Evolutionary conservation across 2,113 vertebrate species (phyloP), one percentile per base, ranked within the genome.

Genomic region (Phalacrocorax aristotelis): DNA sequence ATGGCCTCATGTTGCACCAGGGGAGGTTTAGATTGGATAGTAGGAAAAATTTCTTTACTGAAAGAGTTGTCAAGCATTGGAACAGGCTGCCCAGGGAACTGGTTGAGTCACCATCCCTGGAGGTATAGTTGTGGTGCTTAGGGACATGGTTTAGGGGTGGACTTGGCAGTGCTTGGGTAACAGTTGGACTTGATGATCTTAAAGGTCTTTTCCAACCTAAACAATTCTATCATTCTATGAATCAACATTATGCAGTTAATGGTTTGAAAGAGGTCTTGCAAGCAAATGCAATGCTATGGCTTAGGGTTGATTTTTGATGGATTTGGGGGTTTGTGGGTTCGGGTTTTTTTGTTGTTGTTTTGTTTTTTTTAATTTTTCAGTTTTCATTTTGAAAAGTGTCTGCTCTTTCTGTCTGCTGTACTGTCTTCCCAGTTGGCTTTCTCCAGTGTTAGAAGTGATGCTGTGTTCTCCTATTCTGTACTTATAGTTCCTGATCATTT

Each of bases 401-500:
- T 82, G 36, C 79, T 91, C 0, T 0, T 23, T 82, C 81, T 92
- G 46, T 70, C 83, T 95, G 40, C 66, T 3, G 0, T 87, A 26
- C 61, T 2, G 0, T 65, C 94, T 87, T 90, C 66, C 70, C 81
- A 74, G 66, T 38, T 95, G 87, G 78, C 62, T 78, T 95, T 94
- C 77, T 74, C 65, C 52, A 58, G 30, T 72, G 49, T 80, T 89
- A 65, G 87, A 96, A 91, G 57, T 58, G 77, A 64, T 87, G 77
- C 72, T 75, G 25, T 76, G 49, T 83, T 95, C 85, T 94, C 84
- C 65, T 80, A 15, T 89, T 97, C 65, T 75, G 90, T 90, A 75
- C 88, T 90, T 74, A 34, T 42, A 91, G 71, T 86, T 95, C 83
- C 70, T 79, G 65, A 91, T 95, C 4, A 26, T 72, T 96, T 95